phyloP scores from a whole-genome alignment of 2,113 vertebrate genomes.

The Myrmecophaga tridactyla region DNA sequence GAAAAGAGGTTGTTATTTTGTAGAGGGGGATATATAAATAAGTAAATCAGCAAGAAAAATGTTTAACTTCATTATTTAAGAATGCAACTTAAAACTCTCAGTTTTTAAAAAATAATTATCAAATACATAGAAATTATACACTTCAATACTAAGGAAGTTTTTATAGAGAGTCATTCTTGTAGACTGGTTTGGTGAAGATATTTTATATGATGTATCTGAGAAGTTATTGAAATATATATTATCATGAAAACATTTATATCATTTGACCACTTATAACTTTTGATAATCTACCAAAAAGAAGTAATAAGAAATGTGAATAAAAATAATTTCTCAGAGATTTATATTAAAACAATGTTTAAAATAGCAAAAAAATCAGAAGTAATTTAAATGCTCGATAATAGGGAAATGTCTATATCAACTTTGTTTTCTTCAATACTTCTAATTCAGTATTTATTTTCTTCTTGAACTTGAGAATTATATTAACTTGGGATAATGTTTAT shows the following conservation, averaged over 20 bases:
- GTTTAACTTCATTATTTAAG: neutral
- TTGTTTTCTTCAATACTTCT: neutral
- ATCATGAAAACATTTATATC: too few relatives aligned
- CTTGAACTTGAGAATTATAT: neutral
- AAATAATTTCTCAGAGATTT: neutral
- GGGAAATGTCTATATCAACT: neutral
- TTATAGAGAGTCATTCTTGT: neutral
- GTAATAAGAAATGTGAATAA: neutral
- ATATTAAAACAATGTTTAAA: neutral
- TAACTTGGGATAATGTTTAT: neutral
- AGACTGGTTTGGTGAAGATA: neutral
- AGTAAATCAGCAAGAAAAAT: neutral
- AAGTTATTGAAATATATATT: too few relatives aligned
- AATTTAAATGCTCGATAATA: neutral
- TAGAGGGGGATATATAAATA: neutral
- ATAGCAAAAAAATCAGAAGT: neutral
- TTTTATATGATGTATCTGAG: neutral
- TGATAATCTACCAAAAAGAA: neutral
- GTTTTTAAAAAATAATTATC: neutral
- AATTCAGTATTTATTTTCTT: neutral
- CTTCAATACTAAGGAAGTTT: neutral
- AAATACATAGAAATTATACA: neutral
- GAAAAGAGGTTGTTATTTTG: neutral
- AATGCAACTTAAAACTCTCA: neutral
- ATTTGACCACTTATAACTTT: neutral